These are phyloP conservation scores for Poeciliopsis prolifica DNA, from an alignment of 2,113 vertebrate species.

Conservation along the genomic window DNA sequence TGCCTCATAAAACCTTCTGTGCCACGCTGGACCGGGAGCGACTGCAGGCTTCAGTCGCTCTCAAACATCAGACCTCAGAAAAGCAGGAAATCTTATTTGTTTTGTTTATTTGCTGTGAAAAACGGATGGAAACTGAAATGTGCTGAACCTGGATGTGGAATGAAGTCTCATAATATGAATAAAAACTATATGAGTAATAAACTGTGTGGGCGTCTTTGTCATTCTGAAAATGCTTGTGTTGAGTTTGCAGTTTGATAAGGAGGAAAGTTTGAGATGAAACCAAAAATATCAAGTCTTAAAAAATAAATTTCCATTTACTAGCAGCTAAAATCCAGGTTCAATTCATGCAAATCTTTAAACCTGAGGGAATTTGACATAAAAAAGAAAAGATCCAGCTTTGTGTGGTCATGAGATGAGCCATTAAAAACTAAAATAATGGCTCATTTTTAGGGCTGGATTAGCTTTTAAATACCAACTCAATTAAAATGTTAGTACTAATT, in stretches of 20 bases:
- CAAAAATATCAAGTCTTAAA: background rate
- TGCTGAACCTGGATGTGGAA: background rate
- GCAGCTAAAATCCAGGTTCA: background rate
- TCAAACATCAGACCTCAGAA: background rate
- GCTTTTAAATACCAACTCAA: too few relatives aligned
- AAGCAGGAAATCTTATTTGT: too few relatives aligned
- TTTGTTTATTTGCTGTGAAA: background rate
- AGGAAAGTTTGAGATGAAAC: background rate
- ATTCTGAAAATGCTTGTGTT: background rate
- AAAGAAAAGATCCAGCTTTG: too few relatives aligned
- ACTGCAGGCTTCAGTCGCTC: constrained; percentile 39
- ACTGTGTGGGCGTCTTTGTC: background rate
- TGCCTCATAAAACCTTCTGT: constrained; percentile 1
- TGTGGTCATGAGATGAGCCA: too few relatives aligned
- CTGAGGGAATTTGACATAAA: too few relatives aligned
- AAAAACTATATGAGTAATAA: constrained; percentile 1
- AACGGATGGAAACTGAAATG: constrained; percentile 3
- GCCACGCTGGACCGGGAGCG: constrained; percentile 1
- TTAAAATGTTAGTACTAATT: too few relatives aligned
- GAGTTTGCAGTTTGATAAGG: background rate
- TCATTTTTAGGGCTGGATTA: too few relatives aligned
- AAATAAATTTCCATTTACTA: background rate
- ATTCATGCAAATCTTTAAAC: background rate
- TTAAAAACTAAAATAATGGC: too few relatives aligned
- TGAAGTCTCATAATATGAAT: background rate